phyloP scores from a whole-genome alignment of 2,797 vertebrate species.

The Chaetophractus vellerosus region DNA sequence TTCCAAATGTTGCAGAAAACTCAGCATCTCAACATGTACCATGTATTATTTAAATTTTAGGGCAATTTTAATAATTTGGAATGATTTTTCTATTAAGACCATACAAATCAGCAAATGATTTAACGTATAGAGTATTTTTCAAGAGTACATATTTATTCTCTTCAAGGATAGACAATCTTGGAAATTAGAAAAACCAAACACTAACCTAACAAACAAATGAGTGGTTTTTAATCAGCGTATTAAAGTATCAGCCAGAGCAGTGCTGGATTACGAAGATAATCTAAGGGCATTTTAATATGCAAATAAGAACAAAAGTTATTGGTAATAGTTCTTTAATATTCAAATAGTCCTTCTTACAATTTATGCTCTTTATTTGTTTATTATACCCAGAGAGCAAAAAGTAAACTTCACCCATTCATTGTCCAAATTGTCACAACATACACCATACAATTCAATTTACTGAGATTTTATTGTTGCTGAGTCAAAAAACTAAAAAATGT shows the following conservation, averaged over 20 bases:
- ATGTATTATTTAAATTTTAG: not conserved
- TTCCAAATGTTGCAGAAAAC: constrained; percentile 19
- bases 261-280: not conserved
- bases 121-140: constrained; percentile 30
- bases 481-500: constrained; percentile 3
- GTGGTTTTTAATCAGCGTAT: not conserved
- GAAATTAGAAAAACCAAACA: constrained; percentile 64
- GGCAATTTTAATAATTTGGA: constrained; percentile 9
- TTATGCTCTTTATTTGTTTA: constrained; percentile 41
- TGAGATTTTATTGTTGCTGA: constrained; percentile 47
- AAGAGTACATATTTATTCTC: constrained; percentile 41
- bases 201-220: constrained; percentile 58
- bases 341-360: constrained; percentile 30
- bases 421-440: constrained; percentile 60
- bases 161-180: constrained; percentile 24
- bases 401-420: constrained; percentile 59
- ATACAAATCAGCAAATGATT: not conserved
- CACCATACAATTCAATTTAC: not conserved
- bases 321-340: constrained; percentile 37
- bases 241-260: constrained; percentile 11
- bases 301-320: not conserved
- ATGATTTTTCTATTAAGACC: not conserved
- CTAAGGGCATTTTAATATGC: constrained; percentile 44
- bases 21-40: not conserved
- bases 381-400: constrained; percentile 37